Conservation (phyloP, 2,113 vertebrate genomes). For the Pterocles burchelli region DNA sequence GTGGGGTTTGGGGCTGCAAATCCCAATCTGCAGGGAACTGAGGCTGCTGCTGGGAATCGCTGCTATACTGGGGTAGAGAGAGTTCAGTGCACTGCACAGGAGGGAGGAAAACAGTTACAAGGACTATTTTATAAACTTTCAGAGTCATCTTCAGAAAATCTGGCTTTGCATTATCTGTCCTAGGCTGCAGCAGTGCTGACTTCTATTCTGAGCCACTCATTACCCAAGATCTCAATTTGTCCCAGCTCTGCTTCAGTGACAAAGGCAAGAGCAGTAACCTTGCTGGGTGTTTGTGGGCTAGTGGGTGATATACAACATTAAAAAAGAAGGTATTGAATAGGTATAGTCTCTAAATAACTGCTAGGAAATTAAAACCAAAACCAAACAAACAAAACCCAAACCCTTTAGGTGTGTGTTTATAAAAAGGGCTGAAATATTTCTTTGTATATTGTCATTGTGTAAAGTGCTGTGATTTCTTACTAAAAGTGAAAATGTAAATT, state of each 20-base stretch:
- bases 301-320: accelerated
- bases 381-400: not conserved
- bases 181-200: not conserved
- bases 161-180: not conserved
- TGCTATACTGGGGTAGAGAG: not conserved
- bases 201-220: accelerated
- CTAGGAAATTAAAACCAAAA: not conserved
- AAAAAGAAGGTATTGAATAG: not conserved
- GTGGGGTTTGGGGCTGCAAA: not conserved
- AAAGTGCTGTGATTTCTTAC: not conserved
- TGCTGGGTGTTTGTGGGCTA: accelerated
- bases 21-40: not conserved
- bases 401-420: not conserved
- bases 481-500: not conserved
- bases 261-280: not conserved
- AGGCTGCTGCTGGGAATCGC: not conserved
- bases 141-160: not conserved
- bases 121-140: not conserved
- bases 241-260: not conserved
- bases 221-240: not conserved
- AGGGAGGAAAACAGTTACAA: not conserved
- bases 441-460: not conserved
- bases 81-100: accelerated
- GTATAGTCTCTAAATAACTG: not conserved
- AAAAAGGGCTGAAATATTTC: not conserved